These are phyloP conservation scores for Pangasianodon gigas DNA, from an alignment of 2,113 vertebrate species.

Conservation along the genomic window DNA sequence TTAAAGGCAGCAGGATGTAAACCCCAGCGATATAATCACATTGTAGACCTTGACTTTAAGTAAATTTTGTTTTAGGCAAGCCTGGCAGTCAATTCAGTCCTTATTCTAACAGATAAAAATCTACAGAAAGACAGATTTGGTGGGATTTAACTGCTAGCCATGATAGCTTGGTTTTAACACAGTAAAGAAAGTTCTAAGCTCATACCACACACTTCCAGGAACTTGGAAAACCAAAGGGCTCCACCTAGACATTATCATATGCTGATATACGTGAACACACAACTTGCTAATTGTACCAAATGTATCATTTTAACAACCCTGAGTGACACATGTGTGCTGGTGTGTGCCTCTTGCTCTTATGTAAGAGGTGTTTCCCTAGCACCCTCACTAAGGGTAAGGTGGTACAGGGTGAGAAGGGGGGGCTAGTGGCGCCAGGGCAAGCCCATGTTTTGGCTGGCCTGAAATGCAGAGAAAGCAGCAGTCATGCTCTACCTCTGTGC, in stretches of 20 bases:
- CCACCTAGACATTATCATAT: background rate
- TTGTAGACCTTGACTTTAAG: background rate
- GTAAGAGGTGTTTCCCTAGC: constrained; percentile 54
- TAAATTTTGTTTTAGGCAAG: background rate
- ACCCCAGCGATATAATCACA: background rate
- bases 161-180: background rate
- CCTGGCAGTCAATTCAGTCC: background rate
- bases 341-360: constrained; percentile 29
- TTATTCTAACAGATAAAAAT: background rate
- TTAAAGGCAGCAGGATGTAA: background rate
- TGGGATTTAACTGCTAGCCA: background rate
- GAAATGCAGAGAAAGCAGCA: constrained; percentile 58
- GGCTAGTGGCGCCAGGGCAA: constrained; percentile 67
- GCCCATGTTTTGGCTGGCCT: constrained; percentile 72
- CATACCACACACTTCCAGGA: background rate
- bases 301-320: background rate
- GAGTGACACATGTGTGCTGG: background rate
- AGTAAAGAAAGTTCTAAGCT: background rate
- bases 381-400: constrained; percentile 40
- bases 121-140: background rate
- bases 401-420: constrained; percentile 22
- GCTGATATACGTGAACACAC: background rate
- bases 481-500: constrained; percentile 55
- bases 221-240: background rate
- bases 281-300: background rate